Percentiles rank a stretch among this genome's conserved stretches.
Conservation (phyloP, 1,140 invertebrate species). For the Phenacoccus solenopsis region DNA sequence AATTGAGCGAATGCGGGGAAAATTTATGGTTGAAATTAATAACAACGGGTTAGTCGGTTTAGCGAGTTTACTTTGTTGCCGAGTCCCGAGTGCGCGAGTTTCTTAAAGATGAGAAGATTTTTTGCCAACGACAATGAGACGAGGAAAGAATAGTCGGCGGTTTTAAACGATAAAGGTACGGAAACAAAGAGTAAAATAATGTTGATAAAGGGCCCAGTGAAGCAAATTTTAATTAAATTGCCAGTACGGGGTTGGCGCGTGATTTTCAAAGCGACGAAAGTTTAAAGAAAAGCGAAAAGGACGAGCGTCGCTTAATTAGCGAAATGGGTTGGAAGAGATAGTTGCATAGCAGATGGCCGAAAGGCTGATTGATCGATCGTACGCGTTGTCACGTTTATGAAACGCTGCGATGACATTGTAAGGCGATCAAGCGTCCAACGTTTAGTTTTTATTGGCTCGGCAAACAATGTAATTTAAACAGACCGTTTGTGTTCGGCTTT, state of each 20-base stretch:
- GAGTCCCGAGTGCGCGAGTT: not conserved
- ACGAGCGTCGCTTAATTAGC: not conserved
- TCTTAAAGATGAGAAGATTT: not conserved
- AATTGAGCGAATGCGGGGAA: too few species aligned
- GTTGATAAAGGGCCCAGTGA: not conserved
- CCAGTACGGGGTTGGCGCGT: not conserved
- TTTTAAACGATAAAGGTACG: not conserved
- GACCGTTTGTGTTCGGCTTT: not conserved
- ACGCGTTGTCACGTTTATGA: not conserved
- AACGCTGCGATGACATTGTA: not conserved
- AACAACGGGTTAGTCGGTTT: too few species aligned
- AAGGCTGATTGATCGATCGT: not conserved
- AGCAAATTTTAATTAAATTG: conserved; percentile 3
- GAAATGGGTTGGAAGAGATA: not conserved
- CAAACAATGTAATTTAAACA: not conserved
- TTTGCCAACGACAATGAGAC: not conserved
- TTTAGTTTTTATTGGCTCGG: not conserved
- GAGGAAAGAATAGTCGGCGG: not conserved
- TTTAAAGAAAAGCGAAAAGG: not conserved
- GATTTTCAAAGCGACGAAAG: not conserved
- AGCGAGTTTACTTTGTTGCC: too few species aligned
- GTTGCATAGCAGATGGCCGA: not conserved
- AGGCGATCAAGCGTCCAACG: not conserved
- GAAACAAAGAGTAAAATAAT: not conserved
- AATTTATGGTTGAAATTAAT: too few species aligned